Evolutionary conservation across 2,888 invertebrate species (phyloP), one percentile per base, ranked within the genome.

Genomic region (Chymomyza procnemis): DNA sequence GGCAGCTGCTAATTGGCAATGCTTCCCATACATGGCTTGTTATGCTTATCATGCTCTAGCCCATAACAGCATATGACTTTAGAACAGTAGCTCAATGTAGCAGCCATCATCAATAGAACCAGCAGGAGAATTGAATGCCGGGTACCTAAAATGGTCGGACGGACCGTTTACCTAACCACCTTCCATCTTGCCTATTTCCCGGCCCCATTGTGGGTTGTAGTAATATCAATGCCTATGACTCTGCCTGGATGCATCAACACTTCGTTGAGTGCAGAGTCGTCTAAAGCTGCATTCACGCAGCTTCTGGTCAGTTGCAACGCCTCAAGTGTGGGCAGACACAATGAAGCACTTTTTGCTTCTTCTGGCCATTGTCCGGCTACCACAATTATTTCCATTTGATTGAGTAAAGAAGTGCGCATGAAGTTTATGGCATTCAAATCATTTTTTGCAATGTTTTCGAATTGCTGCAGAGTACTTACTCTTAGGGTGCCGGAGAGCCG

Each of bases 331-430:
- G 71, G 54, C 61, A 64, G 65, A 59, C 76, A 72, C 80, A 69
- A 73, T 71, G 69, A 69, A 68, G 68, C 75, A 69, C 75, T 72
- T 74, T 72, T 69, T 75, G 72, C 63, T 67, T 57, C 48, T 18
- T 50, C 64, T 22, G 63, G 47, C 18, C 63, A 64, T 59, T 48
- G 69, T 65, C 75, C 74, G 72, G 34, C 69, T 71, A 78, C 71
- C 85, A 80, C 81, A 88, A 88, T 88, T 86, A 89, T 87, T 89
- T 89, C 82, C 85, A 86, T 82, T 87, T 89, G 88, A 89, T 89
- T 89, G 88, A 75, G 83, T 88, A 88, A 81, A 88, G 85, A 88
- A 89, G 89, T 89, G 85, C 80, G 78, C 77, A 85, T 75, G 80
- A 74, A 73, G 56, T 77, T 77, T 56, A 73, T 79, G 72, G 64